Evolutionary conservation across 2,888 invertebrate species (phyloP), one percentile per base, ranked within the genome.

Genomic region (Hirtodrosophila cameraria): DNA sequence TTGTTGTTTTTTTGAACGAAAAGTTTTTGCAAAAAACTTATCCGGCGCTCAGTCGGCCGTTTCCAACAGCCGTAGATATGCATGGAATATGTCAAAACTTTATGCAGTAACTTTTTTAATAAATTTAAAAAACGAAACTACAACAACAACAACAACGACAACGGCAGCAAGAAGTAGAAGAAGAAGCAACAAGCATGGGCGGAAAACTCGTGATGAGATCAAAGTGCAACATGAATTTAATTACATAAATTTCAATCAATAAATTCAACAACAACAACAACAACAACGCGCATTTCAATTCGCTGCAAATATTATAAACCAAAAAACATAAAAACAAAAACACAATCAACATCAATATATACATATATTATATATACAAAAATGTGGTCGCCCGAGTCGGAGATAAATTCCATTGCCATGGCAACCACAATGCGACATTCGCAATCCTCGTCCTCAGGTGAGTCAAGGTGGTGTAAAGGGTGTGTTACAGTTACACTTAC

Each of bases 391-490:
- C 93, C 93, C 36, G 94, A 94, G 83, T 93, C 93, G 67, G 96
- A 96, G 92, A 96, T 96, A 90, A 96, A 94, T 91, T 95, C 96
- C 86, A 96, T 96, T 90, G 96, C 96, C 90, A 96, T 96, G 96
- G 90, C 89, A 95, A 90, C 91, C 63, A 94, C 94, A 68, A 92
- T 94, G 91, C 93, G 94, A 85, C 94, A 94, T 88, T 94, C 94
- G 89, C 92, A 93, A 86, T 94, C 94, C 90, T 93, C 94, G 89
- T 94, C 95, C 87, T 96, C 96, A 88, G 96, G 96, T 92, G 92
- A 93, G 93, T 92, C 30, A 13, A 9, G 7, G 23, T 12, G 16
- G 35, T 12, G 28, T 16, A 9, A 27, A n/a, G 6, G 20, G 46
- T n/a, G 15, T 30, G 6, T 15, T n/a, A n/a, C n/a, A n/a, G n/a